phyloP scores from a whole-genome alignment of 2,113 vertebrate species.

The Oreochromis spilurus region DNA sequence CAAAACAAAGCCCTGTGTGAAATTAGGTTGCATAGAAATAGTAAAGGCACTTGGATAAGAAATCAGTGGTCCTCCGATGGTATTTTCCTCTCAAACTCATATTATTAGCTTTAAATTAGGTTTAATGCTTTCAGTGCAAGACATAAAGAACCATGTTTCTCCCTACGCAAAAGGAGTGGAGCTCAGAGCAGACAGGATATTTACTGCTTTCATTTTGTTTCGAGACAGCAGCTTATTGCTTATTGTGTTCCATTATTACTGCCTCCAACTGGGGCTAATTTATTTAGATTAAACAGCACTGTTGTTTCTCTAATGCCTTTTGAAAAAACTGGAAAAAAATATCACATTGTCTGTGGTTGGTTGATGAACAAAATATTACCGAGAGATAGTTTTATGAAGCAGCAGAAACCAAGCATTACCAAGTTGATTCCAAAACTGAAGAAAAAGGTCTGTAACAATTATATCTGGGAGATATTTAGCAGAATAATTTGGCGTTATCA shows the following conservation, averaged over 20 bases:
- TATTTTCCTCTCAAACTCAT: slow-evolving; percentile 13
- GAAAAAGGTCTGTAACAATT: background rate
- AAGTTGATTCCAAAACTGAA: slow-evolving; percentile 15
- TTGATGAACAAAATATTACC: slow-evolving; percentile 20
- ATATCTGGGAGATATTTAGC: background rate
- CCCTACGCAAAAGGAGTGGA: slow-evolving; percentile 8
- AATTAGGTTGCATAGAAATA: slow-evolving; percentile 25
- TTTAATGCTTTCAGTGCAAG: slow-evolving; percentile 32
- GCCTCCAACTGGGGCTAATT: slow-evolving; percentile 75
- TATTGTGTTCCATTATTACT: slow-evolving; percentile 71
- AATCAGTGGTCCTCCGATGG: background rate
- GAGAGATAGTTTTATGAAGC: slow-evolving; percentile 43
- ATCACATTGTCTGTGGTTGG: slow-evolving; percentile 21
- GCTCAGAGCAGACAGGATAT: slow-evolving; percentile 60
- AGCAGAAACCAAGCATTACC: slow-evolving; percentile 24
- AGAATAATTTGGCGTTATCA: background rate
- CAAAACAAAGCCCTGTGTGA: slow-evolving; percentile 28
- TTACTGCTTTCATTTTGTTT: slow-evolving; percentile 76
- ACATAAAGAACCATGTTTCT: slow-evolving; percentile 6
- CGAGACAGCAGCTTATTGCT: slow-evolving; percentile 70
- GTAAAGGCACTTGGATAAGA: background rate
- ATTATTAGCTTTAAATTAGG: slow-evolving; percentile 30
- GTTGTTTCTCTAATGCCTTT: slow-evolving; percentile 68
- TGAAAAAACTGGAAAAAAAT: background rate
- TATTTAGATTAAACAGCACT: slow-evolving; percentile 77